Conservation (phyloP, 1,140 invertebrate species). For the Fopius arisanus region DNA sequence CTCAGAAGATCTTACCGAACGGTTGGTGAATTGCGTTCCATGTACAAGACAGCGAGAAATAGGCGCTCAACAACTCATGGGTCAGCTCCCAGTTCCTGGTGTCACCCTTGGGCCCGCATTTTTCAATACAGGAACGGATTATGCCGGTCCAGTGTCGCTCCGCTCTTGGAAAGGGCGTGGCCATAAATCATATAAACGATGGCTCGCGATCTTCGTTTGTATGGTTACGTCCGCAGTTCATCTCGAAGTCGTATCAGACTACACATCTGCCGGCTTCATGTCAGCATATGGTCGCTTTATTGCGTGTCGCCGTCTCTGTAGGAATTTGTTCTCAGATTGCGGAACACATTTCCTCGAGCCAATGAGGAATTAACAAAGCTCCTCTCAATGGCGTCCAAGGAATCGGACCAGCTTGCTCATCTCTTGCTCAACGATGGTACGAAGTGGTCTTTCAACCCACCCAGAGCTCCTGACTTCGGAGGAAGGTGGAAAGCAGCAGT, state of each 20-base stretch:
- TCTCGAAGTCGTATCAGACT: too few species aligned
- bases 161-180: conserved; percentile 36
- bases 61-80: conserved; percentile 45
- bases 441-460: conserved; percentile 53
- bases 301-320: neutral
- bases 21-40: conserved; percentile 15
- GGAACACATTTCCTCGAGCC: neutral
- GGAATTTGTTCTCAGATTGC: neutral
- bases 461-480: conserved; percentile 45
- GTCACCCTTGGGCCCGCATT: conserved; percentile 32
- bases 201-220: conserved; percentile 25
- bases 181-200: conserved; percentile 37
- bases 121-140: conserved; percentile 36
- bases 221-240: too few species aligned
- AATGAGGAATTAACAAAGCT: neutral
- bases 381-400: neutral
- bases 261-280: too few species aligned
- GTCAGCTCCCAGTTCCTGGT: conserved; percentile 38
- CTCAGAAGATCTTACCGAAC: neutral
- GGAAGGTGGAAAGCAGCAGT: conserved; percentile 51
- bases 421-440: conserved; percentile 30
- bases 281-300: too few species aligned
- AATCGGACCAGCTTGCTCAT: conserved; percentile 4
- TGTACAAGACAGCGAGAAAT: conserved; percentile 16
- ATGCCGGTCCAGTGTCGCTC: conserved; percentile 40